Evolutionary conservation across 2,113 vertebrate genomes (phyloP), one percentile per base, ranked within the genome.

Genomic region (Pseudolaguvia tuberculata): DNA sequence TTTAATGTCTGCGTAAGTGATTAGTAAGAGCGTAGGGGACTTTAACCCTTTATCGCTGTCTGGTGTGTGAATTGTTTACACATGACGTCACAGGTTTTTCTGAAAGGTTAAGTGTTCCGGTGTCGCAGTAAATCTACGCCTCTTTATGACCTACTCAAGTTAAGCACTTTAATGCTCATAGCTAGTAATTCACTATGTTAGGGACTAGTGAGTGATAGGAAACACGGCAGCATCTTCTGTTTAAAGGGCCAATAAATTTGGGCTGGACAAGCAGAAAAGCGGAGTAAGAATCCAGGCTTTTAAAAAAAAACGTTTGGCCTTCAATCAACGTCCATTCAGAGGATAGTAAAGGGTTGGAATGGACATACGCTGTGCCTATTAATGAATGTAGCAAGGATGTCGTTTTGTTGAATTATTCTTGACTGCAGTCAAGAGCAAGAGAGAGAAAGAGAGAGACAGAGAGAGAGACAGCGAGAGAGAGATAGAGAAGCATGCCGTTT

Each of bases 241-340:
- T 94, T 92, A 92, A n/a, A 92, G 92, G 89, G 90, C 88, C 92
- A 92, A 94, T 96, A 94, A 94, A 96, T 96, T 90, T 93, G 90
- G 86, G 86, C 73, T 81, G 87, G 94, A 94, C 94, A 94, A 92
- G 89, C 85, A 93, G 92, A 94, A 94, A 94, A 93, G 93, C 93
- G 89, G 92, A 93, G 94, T 93, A 92, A 91, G 91, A 94, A 94
- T 91, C 89, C 83, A 13, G 86, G 89, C 89, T 90, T 81, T 93
- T 93, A 93, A 91, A 94, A 35, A n/a, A 95, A 92, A 95, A 93
- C 90, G 88, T 83, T 91, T 86, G 88, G 90, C 93, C 91, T 93
- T 96, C 93, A 92, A 93, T 97, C 94, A 96, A 92, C 93, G 92
- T 92, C 93, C 90, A 93, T 94, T 95, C 92, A 95, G 90, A 95